Base-by-base conservation (phyloP, 2,888 invertebrate species). In the Miltochrista miniata region DNA sequence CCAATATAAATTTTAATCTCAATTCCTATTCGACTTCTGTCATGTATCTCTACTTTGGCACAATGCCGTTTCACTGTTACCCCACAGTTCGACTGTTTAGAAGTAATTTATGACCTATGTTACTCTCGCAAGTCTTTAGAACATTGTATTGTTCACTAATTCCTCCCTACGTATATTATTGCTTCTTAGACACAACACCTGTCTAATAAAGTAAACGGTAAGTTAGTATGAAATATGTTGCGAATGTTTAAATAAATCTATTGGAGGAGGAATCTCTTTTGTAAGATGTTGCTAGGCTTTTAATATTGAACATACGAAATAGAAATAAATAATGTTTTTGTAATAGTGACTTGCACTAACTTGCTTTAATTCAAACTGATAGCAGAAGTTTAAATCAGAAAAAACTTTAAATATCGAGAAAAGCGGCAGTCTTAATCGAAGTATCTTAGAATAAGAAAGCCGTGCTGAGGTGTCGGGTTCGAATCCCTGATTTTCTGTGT, bases 321-420 rank as follows among this genome's bases (percentile, higher is more conserved):
- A 70, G 62, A 56, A 69, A 82, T 86, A 85, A 87, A 69, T 85
- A 80, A 86, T 86, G 82, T 74, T 74, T 49, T 59, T 58, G 47
- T 45, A 64, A 65, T 66, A 69, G 74, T 87, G 87, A 87, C 87
- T 86, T 82, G 86, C 87, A 76, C 51, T 52, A 60, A 37, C 41
- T 47, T 55, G 52, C 48, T 36, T 36, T 33, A n/a, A n/a, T n/a
- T n/a, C n/a, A n/a, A 31, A 0, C 0, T 0, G 35, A 0, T 10
- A 34, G 7, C 63, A 67, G 68, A 51, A 63, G 52, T 46, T 30
- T 8, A 18, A 58, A 37, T 58, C 7, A 0, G 7, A 3, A 10
- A n/a, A 3, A 24, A 13, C 7, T 12, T 29, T 48, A 3, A 36
- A 41, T 10, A 30, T 34, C 9, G n/a, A 1, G 10, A 15, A 11